Percentiles rank a stretch among this genome's conserved stretches.
Evolutionary conservation across 2,888 invertebrate species (phyloP).

Genomic region (Troides oblongomaculatus): DNA sequence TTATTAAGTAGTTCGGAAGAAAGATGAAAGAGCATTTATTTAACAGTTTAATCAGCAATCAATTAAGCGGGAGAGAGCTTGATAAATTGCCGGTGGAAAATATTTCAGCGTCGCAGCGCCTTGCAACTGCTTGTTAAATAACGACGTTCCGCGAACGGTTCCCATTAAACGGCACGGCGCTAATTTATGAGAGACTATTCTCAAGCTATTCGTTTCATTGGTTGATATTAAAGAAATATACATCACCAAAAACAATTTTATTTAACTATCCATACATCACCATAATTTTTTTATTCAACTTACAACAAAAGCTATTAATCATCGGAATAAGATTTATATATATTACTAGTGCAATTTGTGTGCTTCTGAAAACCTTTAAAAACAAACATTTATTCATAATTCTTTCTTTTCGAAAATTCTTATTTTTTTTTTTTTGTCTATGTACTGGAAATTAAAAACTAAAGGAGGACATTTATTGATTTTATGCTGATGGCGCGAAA

Average conservation of each 20-base stretch:
- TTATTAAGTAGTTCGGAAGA: slow-evolving; percentile 16
- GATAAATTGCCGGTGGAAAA: slow-evolving; percentile 62
- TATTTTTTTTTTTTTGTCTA: too few species aligned
- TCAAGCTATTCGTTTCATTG: slow-evolving; percentile 42
- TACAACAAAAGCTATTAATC: too few species aligned
- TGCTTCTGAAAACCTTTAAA: not conserved
- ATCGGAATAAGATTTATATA: too few species aligned
- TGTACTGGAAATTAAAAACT: too few species aligned
- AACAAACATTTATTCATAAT: not conserved
- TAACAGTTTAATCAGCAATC: slow-evolving; percentile 67
- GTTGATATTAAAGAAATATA: slow-evolving; percentile 24
- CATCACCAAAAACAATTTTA: slow-evolving; percentile 7
- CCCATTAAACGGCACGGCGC: slow-evolving; percentile 52
- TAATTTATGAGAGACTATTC: slow-evolving; percentile 55
- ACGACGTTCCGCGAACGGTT: slow-evolving; percentile 58
- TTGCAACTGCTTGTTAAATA: slow-evolving; percentile 44
- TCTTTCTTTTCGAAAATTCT: too few species aligned
- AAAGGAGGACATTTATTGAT: not conserved
- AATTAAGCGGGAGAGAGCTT: slow-evolving; percentile 60
- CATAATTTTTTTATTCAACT: not conserved
- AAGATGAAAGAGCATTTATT: slow-evolving; percentile 46
- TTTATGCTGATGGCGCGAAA: too few species aligned
- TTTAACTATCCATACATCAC: not conserved
- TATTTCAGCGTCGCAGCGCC: slow-evolving; percentile 55
- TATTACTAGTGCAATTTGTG: too few species aligned